These are phyloP conservation scores for Pseudopipra pipra DNA, from an alignment of 2,113 vertebrate genomes.

Conservation along the genomic window DNA sequence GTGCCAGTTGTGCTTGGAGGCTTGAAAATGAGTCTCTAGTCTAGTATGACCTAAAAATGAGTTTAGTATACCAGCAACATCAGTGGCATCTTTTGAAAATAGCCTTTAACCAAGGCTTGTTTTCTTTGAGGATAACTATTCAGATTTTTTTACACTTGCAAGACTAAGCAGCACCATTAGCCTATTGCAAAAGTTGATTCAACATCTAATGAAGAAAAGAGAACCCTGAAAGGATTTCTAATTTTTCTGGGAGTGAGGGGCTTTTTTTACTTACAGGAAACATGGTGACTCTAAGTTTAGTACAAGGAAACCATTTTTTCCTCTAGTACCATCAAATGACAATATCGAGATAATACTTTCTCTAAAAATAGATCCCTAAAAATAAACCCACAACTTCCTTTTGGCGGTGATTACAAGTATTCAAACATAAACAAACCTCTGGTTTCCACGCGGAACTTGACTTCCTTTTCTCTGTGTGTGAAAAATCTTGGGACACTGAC, in stretches of 20 bases:
- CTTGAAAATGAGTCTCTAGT: neutral
- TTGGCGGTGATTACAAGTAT: neutral
- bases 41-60: neutral
- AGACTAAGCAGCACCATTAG: neutral
- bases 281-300: neutral
- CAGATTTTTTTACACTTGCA: neutral
- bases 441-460: neutral
- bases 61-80: neutral
- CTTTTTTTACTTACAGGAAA: constrained; percentile 26
- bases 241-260: neutral
- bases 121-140: neutral
- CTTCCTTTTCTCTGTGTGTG: constrained; percentile 1
- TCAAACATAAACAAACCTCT: constrained; percentile 13
- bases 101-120: neutral
- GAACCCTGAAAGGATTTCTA: neutral
- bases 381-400: constrained; percentile 53
- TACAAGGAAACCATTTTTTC: constrained; percentile 5
- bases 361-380: constrained; percentile 42
- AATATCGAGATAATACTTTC: constrained; percentile 30
- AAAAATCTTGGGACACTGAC: neutral
- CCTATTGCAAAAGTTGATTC: neutral
- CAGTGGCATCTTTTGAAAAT: neutral
- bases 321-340: neutral
- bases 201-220: neutral
- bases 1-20: neutral